Percentiles rank a stretch among this genome's conserved stretches.
These are phyloP conservation scores for Scartelaos histophorus DNA, from an alignment of 2,113 vertebrate species.

Conservation along the genomic window DNA sequence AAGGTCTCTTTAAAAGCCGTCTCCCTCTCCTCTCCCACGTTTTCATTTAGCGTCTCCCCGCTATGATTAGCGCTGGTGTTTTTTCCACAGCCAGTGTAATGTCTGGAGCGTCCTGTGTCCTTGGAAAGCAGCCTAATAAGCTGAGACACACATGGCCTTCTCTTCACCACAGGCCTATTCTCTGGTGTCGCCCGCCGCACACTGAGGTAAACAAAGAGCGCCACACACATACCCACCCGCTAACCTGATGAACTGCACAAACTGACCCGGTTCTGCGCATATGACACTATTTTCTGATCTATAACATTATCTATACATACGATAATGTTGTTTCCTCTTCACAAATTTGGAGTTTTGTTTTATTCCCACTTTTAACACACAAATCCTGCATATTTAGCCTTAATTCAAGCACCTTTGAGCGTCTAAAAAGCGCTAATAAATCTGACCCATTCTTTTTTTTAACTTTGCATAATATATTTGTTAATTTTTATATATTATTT, in stretches of 20 bases:
- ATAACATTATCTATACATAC: no score
- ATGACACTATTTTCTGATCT: no score
- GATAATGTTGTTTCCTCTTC: no score
- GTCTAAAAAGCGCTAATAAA: no score
- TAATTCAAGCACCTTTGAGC: no score
- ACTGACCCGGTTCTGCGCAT: no score
- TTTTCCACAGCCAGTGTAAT: constrained; percentile 61
- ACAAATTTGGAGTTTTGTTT: no score
- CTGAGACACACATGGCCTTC: constrained; percentile 70
- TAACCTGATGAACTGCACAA: constrained; percentile 49
- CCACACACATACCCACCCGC: constrained; percentile 47
- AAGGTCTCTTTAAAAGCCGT: neutral
- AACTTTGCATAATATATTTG: no score
- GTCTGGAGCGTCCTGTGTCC: constrained; percentile 72
- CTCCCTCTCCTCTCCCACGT: constrained; percentile 17
- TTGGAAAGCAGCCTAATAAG: constrained; percentile 78
- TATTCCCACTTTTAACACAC: no score
- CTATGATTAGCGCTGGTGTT: constrained; percentile 66
- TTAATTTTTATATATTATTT: no score
- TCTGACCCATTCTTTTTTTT: no score
- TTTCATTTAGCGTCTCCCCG: constrained; percentile 46
- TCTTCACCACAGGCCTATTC: constrained; percentile 66
- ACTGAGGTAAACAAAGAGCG: constrained; percentile 73
- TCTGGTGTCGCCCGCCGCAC: constrained; percentile 65
- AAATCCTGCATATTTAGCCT: no score